These are phyloP conservation scores for Vidua chalybeata DNA, from an alignment of 2,113 vertebrate genomes.

Conservation along the genomic window DNA sequence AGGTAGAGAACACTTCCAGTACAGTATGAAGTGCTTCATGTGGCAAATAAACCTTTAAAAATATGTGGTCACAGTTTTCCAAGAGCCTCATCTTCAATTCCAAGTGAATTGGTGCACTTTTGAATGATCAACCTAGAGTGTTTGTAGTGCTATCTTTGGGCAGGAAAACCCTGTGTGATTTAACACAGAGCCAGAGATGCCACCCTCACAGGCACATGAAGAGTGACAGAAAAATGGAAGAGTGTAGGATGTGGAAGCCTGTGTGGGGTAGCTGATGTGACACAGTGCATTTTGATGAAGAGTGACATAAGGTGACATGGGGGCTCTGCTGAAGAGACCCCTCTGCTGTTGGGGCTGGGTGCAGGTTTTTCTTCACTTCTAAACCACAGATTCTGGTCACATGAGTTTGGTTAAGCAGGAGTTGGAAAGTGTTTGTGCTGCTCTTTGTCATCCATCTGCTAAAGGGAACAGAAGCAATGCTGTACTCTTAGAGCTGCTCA, in stretches of 20 bases:
- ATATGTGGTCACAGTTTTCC: not conserved
- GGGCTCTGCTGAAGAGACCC: not conserved
- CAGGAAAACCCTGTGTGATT: not conserved
- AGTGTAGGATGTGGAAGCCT: not conserved
- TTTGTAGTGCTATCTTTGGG: not conserved
- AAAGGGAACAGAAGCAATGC: not conserved
- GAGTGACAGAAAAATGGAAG: no score
- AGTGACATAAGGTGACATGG: not conserved
- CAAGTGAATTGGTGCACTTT: not conserved
- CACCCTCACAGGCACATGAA: not conserved
- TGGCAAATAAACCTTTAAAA: not conserved
- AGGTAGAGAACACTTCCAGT: not conserved
- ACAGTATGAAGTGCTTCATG: not conserved
- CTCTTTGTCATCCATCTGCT: not conserved
- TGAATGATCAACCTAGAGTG: not conserved
- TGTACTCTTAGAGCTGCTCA: not conserved
- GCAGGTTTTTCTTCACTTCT: not conserved
- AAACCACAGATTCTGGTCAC: not conserved
- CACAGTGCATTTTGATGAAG: not conserved
- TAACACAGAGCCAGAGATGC: not conserved
- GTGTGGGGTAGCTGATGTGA: not conserved
- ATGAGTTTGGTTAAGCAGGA: not conserved
- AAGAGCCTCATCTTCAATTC: not conserved
- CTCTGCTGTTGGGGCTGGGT: rapidly evolving
- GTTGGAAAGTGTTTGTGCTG: not conserved